phyloP scores from a whole-genome alignment of 2,797 vertebrate genomes.

The Harpagifer antarcticus region DNA sequence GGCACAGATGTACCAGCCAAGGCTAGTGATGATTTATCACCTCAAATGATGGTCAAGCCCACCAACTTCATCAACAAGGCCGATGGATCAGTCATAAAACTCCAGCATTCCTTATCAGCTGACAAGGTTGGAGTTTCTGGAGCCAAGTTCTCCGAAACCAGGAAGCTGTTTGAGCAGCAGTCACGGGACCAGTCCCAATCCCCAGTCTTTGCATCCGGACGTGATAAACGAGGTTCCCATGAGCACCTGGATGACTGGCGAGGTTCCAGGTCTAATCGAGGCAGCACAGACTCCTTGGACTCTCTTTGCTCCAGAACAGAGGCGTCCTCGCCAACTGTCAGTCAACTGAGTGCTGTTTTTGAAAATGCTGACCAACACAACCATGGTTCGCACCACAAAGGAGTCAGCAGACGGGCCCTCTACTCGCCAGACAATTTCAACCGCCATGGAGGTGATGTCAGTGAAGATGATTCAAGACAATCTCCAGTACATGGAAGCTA shows the following conservation, averaged over 20 bases:
- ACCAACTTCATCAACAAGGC: constrained; percentile 93
- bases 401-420: constrained; percentile 81
- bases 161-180: constrained; percentile 95
- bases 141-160: constrained; percentile 95
- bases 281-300: constrained; percentile 96
- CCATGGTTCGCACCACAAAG: constrained; percentile 75
- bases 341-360: constrained; percentile 97
- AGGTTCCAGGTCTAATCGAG: constrained; percentile 91
- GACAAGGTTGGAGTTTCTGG: constrained; percentile 85
- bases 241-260: constrained; percentile 93
- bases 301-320: constrained; percentile 96
- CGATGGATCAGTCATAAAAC: constrained; percentile 90
- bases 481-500: constrained; percentile 77
- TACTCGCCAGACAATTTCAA: constrained; percentile 87
- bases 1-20: constrained; percentile 83
- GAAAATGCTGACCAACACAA: constrained; percentile 89
- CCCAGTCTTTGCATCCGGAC: constrained; percentile 90
- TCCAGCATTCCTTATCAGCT: constrained; percentile 87
- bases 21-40: constrained; percentile 86
- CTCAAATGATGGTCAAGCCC: constrained; percentile 90
- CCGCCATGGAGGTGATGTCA: constrained; percentile 81
- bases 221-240: constrained; percentile 88
- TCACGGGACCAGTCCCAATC: constrained; percentile 88
- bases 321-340: constrained; percentile 95
- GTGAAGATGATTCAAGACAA: constrained; percentile 86